phyloP scores from a whole-genome alignment of 2,113 vertebrate species.

The Theristicus caerulescens region DNA sequence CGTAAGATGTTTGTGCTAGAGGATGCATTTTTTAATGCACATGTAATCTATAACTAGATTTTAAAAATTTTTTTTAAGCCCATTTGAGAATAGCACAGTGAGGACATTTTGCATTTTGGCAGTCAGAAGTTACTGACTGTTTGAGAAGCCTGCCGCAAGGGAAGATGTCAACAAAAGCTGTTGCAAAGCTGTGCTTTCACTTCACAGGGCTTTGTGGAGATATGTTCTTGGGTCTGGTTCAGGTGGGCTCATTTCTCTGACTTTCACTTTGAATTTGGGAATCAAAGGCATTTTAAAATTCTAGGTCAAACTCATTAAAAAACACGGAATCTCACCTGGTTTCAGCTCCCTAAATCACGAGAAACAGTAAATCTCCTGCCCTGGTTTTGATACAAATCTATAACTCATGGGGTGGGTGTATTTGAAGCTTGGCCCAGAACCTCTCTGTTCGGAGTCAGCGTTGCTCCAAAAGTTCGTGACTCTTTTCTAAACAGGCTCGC shows the following conservation, averaged over 20 bases:
- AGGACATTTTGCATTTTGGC: background rate
- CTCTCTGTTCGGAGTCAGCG: background rate
- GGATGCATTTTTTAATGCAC: background rate
- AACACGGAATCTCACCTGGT: background rate
- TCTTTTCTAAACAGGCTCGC: background rate
- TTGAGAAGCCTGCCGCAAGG: background rate
- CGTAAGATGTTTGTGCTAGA: background rate
- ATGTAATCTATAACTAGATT: background rate
- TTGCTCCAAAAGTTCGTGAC: background rate
- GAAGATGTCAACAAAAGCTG: background rate
- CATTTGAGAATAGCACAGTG: background rate
- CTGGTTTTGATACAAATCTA: background rate
- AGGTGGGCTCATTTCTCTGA: background rate
- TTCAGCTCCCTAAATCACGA: background rate
- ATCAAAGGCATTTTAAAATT: constrained; percentile 42
- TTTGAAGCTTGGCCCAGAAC: constrained; percentile 37
- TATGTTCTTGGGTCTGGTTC: constrained; percentile 29
- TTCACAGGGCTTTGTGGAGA: background rate
- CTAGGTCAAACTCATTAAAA: constrained; percentile 20
- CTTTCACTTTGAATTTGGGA: constrained; percentile 20
- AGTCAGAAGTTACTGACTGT: background rate
- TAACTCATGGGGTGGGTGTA: background rate
- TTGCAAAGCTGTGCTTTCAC: constrained; percentile 4
- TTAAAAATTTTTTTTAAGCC: background rate
- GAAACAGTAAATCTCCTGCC: constrained; percentile 1